A percentile compares a stretch with the other conserved stretches of the same genome.
Evolutionary conservation across 2,113 vertebrate genomes (phyloP).

Genomic region (Megaptera novaeangliae): DNA sequence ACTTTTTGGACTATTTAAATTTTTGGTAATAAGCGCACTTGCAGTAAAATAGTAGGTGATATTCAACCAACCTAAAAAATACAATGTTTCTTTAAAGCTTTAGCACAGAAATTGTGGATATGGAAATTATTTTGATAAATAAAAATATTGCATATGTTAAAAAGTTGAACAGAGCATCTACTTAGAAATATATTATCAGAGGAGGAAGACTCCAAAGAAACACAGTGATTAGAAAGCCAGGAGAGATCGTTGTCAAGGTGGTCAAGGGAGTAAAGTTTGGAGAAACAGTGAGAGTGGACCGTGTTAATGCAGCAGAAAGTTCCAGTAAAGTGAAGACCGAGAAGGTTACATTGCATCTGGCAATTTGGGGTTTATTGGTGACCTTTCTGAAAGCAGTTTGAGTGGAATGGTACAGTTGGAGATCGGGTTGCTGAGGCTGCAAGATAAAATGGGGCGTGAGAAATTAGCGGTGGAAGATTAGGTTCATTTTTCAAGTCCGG

Average conservation of each 20-base stretch:
- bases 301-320: neutral
- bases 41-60: neutral
- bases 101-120: neutral
- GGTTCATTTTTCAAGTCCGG: neutral
- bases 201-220: neutral
- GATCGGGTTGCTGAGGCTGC: neutral
- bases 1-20: neutral
- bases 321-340: neutral
- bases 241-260: neutral
- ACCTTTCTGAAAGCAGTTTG: neutral
- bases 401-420: neutral
- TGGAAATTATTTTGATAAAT: neutral
- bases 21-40: neutral
- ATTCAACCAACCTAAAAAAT: neutral
- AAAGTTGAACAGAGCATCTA: neutral
- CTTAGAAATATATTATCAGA: slow-evolving; percentile 15
- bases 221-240: neutral
- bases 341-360: neutral
- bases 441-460: slow-evolving; percentile 29
- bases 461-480: slow-evolving; percentile 15
- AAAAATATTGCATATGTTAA: neutral
- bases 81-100: neutral
- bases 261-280: neutral
- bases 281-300: neutral
- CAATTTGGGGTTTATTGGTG: neutral